Conservation (phyloP, 2,888 invertebrate genomes). For the Periphyllus acericola region DNA sequence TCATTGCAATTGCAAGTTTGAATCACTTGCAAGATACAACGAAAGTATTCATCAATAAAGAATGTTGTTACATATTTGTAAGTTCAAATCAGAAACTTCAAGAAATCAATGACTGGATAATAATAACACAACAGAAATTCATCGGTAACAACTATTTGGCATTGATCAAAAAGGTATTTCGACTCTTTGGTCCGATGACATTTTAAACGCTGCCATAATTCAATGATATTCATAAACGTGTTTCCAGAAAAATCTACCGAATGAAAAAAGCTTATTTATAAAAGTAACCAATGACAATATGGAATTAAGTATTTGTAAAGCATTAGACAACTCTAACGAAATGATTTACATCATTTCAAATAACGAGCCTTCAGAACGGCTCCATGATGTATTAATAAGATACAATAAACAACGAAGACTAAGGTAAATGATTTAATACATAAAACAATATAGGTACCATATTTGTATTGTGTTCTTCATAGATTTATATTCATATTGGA, state of each 20-base stretch:
- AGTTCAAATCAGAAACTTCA: neutral
- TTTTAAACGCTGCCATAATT: too few relatives aligned
- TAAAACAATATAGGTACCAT: too few relatives aligned
- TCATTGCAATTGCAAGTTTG: neutral
- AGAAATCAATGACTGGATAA: neutral
- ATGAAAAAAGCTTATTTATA: neutral
- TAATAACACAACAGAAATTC: neutral
- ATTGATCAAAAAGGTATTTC: neutral
- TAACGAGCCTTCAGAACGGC: neutral
- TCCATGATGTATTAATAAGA: neutral
- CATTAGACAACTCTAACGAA: neutral
- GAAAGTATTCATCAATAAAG: neutral
- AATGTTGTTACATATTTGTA: neutral
- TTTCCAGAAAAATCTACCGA: neutral
- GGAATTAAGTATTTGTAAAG: neutral
- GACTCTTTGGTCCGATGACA: neutral
- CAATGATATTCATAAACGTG: too few relatives aligned
- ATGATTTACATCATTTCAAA: neutral
- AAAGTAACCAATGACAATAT: neutral
- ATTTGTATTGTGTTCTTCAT: neutral
- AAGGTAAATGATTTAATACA: neutral
- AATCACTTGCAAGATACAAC: neutral
- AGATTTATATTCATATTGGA: constrained; percentile 5
- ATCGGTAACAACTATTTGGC: neutral
- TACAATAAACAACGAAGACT: neutral